phyloP scores from a whole-genome alignment of 2,888 invertebrate species.

The Gonocerus acuteangulatus region DNA sequence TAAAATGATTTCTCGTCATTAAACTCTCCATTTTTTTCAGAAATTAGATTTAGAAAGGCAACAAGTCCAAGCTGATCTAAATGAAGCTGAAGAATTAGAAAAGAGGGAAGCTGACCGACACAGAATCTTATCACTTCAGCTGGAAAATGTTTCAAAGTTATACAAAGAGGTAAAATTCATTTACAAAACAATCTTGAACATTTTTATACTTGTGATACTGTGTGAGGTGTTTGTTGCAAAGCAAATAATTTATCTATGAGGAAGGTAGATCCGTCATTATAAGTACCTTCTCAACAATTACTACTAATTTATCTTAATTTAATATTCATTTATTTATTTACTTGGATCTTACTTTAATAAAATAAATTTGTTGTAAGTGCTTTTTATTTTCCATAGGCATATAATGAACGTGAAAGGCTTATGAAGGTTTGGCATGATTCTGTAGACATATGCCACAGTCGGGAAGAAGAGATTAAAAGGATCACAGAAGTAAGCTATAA shows the following conservation, averaged over 20 bases:
- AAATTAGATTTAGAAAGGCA: slow-evolving; percentile 14
- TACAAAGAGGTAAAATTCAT: slow-evolving; percentile 28
- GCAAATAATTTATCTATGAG: no score
- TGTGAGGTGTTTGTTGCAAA: no score
- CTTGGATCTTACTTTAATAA: not conserved
- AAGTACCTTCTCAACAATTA: no score
- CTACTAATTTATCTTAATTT: not conserved
- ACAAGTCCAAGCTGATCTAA: slow-evolving; percentile 18
- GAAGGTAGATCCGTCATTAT: no score
- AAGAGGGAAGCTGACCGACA: slow-evolving; percentile 27
- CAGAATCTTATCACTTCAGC: slow-evolving; percentile 19
- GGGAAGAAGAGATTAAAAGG: slow-evolving; percentile 31
- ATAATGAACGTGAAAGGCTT: slow-evolving; percentile 45
- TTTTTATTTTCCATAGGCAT: slow-evolving; percentile 45
- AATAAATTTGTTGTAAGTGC: not conserved
- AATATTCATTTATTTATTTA: not conserved
- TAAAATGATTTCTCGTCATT: not conserved
- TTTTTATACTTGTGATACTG: not conserved
- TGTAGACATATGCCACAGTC: slow-evolving; percentile 32
- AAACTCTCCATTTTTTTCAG: not conserved
- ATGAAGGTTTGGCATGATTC: slow-evolving; percentile 37
- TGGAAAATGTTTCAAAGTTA: slow-evolving; percentile 26
- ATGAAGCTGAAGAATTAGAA: slow-evolving; percentile 22
- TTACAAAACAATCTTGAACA: not conserved
- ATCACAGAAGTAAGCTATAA: slow-evolving; percentile 30